phyloP scores from a whole-genome alignment of 2,888 invertebrate genomes.

The Cephus pygmeus region DNA sequence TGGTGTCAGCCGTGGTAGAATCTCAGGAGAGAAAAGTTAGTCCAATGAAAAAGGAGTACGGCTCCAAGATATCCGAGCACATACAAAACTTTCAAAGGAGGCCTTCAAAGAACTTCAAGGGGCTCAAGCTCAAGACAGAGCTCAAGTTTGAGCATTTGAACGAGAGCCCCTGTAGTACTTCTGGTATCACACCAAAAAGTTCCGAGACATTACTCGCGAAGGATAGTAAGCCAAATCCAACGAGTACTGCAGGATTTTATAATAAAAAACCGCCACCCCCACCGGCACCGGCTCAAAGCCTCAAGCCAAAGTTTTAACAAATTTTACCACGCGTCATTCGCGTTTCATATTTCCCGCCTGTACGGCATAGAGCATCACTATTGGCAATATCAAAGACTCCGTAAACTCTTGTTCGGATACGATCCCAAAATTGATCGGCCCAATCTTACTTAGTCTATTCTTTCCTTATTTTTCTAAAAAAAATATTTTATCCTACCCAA shows the following conservation, averaged over 20 bases:
- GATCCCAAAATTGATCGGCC: no score
- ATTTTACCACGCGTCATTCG: background rate
- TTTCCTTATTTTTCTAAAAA: background rate
- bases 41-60: conserved; percentile 42
- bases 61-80: conserved; percentile 48
- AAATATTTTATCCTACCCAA: background rate
- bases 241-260: conserved; percentile 42
- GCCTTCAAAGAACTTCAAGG: conserved; percentile 52
- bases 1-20: background rate
- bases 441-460: background rate
- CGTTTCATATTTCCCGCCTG: background rate
- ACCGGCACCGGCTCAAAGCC: conserved; percentile 53
- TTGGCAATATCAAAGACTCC: background rate
- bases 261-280: conserved; percentile 62
- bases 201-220: conserved; percentile 29
- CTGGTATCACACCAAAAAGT: conserved; percentile 32
- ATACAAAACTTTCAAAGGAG: conserved; percentile 49
- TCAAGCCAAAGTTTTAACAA: conserved; percentile 52
- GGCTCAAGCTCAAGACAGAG: conserved; percentile 50
- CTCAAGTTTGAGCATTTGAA: conserved; percentile 48
- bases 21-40: conserved; percentile 12
- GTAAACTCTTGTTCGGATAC: background rate
- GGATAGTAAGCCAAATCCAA: background rate
- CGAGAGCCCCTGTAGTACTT: conserved; percentile 47
- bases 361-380: background rate